Percentiles rank a stretch among this genome's conserved stretches.
These are phyloP conservation scores for Ornithoptera priamus DNA, from an alignment of 2,888 invertebrate genomes.

Conservation along the genomic window DNA sequence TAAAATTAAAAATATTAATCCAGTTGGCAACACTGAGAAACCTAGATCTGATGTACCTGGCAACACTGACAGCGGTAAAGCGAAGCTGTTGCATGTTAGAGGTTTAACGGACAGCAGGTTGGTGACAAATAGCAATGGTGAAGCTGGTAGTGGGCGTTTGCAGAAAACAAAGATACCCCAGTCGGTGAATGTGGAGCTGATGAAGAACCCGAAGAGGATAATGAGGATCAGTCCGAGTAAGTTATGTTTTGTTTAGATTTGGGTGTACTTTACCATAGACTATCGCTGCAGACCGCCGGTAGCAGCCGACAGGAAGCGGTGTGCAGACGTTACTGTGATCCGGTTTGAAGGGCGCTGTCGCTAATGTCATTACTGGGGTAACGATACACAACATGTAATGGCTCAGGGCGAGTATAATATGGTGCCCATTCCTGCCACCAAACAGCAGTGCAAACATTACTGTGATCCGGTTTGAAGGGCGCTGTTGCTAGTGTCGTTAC, in stretches of 20 bases:
- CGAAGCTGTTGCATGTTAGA: not conserved
- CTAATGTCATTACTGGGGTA: no score
- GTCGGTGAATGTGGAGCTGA: not conserved
- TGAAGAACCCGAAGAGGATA: conserved; percentile 11
- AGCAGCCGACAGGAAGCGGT: no score
- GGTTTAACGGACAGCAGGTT: not conserved
- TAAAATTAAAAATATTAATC: not conserved
- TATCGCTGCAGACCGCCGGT: no score
- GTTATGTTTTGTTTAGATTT: not conserved
- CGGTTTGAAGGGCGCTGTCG: no score
- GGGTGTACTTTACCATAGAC: no score
- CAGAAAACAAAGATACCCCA: conserved; percentile 20
- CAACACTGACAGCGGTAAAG: not conserved
- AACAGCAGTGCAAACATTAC: no score
- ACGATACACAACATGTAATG: no score
- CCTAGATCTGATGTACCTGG: not conserved
- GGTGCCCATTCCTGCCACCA: no score
- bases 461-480: no score
- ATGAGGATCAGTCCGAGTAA: conserved; percentile 21
- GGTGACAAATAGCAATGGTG: not conserved
- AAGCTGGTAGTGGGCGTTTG: not conserved
- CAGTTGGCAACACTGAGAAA: not conserved
- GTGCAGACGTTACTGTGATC: no score
- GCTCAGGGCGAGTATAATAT: no score
- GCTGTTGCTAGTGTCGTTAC: no score